A percentile compares a stretch with the other conserved stretches of the same genome.
phyloP scores from a whole-genome alignment of 2,888 invertebrate genomes.

The Scaptomyza caliginosa region DNA sequence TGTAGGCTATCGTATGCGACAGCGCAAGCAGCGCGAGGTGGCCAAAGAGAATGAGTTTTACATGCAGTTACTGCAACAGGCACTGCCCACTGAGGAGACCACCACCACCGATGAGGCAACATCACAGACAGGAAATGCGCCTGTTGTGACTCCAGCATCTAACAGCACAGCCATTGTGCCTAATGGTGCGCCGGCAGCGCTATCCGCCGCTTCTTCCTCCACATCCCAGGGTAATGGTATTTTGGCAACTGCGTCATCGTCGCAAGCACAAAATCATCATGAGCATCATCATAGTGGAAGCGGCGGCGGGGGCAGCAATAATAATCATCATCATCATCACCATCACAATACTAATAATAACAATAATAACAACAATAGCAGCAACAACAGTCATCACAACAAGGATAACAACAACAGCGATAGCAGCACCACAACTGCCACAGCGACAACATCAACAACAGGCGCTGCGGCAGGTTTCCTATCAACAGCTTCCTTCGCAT shows the following conservation, averaged over 20 bases:
- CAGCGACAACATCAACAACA: constrained; percentile 22
- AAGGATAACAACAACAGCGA: constrained; percentile 31
- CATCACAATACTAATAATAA: constrained; percentile 47
- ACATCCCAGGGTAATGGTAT: constrained; percentile 72
- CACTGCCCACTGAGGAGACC: constrained; percentile 87
- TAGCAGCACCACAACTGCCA: constrained; percentile 23
- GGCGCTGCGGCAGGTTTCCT: constrained; percentile 35
- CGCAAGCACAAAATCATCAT: constrained; percentile 74
- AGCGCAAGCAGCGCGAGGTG: constrained; percentile 96
- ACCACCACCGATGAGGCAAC: constrained; percentile 35
- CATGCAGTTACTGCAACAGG: constrained; percentile 95
- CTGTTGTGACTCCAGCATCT: constrained; percentile 40
- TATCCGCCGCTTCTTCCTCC: constrained; percentile 32
- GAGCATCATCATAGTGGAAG: constrained; percentile 71
- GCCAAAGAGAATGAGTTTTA: constrained; percentile 98
- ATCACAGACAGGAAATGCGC: constrained; percentile 37
- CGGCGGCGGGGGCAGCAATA: constrained; percentile 56
- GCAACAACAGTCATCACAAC: constrained; percentile 36
- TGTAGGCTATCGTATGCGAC: constrained; percentile 94
- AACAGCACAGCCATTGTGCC: constrained; percentile 46
- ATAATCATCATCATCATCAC: constrained; percentile 73
- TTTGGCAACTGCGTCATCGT: constrained; percentile 56
- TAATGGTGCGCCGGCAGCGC: constrained; percentile 47
- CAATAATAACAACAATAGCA: constrained; percentile 36
- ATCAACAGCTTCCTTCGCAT: constrained; percentile 29